A percentile compares a stretch with the other conserved stretches of the same genome.
Evolutionary conservation across 2,797 vertebrate genomes (phyloP).

Genomic region (Enteromius mattozi): DNA sequence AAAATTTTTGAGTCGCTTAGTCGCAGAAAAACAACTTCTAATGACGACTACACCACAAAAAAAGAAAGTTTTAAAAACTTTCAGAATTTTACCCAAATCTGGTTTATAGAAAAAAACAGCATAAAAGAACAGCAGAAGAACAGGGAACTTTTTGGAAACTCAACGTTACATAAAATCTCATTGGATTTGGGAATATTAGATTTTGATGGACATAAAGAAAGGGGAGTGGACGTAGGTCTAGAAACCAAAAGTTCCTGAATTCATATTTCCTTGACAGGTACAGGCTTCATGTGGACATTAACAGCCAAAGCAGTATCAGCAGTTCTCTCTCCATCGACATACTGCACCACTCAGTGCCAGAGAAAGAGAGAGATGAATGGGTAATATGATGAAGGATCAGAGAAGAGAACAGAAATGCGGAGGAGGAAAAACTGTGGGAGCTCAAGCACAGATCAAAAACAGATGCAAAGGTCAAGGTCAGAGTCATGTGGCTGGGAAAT

Average conservation of each 20-base stretch:
- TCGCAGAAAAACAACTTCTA: neutral
- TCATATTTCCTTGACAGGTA: neutral
- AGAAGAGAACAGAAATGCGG: neutral
- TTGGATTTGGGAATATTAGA: neutral
- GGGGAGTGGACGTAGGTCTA: neutral
- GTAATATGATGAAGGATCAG: neutral
- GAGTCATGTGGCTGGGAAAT: slow-evolving; percentile 24
- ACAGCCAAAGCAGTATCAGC: slow-evolving; percentile 52
- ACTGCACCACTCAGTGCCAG: slow-evolving; percentile 1
- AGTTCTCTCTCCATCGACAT: slow-evolving; percentile 9
- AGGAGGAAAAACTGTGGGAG: slow-evolving; percentile 37
- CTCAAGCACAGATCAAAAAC: slow-evolving; percentile 39
- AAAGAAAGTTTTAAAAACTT: neutral
- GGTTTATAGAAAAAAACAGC: neutral
- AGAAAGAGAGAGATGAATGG: slow-evolving; percentile 16
- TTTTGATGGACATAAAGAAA: neutral
- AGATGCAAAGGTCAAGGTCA: slow-evolving; percentile 43
- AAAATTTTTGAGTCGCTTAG: too few relatives aligned
- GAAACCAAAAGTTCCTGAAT: neutral
- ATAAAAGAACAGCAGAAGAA: neutral
- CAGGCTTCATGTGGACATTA: slow-evolving; percentile 30
- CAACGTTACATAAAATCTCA: neutral
- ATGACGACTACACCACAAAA: neutral
- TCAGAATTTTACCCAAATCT: neutral
- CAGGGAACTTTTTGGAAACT: neutral